Conservation (phyloP, 2,797 vertebrate species). For the Notamacropus eugenii region DNA sequence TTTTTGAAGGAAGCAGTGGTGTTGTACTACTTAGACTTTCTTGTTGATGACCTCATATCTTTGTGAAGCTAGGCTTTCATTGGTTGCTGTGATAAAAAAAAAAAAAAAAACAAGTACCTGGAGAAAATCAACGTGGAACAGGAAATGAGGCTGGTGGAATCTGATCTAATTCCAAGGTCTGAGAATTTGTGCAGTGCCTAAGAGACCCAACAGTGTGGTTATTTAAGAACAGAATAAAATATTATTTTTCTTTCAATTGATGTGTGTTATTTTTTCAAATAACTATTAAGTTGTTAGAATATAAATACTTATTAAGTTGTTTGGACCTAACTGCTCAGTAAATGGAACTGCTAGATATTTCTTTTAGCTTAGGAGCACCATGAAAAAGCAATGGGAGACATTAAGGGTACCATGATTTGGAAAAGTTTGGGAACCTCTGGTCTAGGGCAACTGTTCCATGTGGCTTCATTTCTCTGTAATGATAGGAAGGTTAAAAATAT, state of each 20-base stretch:
- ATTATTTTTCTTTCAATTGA: neutral
- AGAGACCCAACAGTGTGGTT: neutral
- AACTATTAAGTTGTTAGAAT: neutral
- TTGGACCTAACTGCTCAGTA: neutral
- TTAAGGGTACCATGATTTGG: neutral
- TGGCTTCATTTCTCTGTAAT: neutral
- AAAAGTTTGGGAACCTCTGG: neutral
- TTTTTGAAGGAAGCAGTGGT: neutral
- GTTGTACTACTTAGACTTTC: neutral
- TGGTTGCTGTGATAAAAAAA: neutral
- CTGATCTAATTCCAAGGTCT: neutral
- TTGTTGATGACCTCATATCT: neutral
- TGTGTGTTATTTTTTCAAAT: neutral
- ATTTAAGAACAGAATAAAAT: neutral
- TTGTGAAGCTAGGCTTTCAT: neutral
- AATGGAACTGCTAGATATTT: neutral
- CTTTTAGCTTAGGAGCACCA: neutral
- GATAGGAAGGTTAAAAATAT: neutral
- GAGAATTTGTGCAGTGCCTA: neutral
- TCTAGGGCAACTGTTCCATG: neutral
- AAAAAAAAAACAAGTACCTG: neutral
- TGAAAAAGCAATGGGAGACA: neutral
- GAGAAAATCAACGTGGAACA: neutral
- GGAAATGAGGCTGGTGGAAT: neutral
- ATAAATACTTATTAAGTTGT: neutral